Evolutionary conservation across 1,140 invertebrate species (phyloP).

Genomic region (Anoplolepis gracilipes): DNA sequence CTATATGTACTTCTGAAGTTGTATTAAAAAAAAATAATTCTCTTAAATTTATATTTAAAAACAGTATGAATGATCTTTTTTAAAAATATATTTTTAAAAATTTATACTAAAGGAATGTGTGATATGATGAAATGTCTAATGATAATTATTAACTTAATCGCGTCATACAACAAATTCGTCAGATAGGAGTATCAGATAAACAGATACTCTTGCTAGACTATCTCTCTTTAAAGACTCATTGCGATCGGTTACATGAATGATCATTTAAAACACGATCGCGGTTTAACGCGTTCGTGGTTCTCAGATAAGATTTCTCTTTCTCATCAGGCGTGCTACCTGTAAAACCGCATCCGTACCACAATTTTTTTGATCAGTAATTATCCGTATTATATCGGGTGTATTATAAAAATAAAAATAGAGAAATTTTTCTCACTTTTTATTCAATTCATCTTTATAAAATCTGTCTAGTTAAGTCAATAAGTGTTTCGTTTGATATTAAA

Average conservation of each 20-base stretch:
- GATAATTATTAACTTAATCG: neutral
- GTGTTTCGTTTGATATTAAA: neutral
- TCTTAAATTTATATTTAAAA: neutral
- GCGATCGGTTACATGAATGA: neutral
- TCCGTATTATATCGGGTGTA: neutral
- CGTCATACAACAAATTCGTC: neutral
- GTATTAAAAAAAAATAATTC: neutral
- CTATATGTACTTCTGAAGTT: neutral
- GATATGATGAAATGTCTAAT: neutral
- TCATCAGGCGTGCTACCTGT: constrained; percentile 5
- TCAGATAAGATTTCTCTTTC: neutral
- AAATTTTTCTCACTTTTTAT: too few relatives aligned
- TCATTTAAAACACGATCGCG: constrained; percentile 16
- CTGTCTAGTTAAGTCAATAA: neutral
- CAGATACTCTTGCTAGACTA: neutral
- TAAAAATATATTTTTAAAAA: neutral
- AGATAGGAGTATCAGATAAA: neutral
- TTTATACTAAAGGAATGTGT: too few relatives aligned
- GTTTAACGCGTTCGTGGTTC: constrained; percentile 20
- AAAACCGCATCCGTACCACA: neutral
- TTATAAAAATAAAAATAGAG: neutral
- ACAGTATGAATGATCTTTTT: neutral
- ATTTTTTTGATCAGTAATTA: neutral
- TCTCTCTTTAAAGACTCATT: neutral
- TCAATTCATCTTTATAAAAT: neutral